Evolutionary conservation across 2,113 vertebrate species (phyloP), one percentile per base, ranked within the genome.

Genomic region (Cettia cetti): DNA sequence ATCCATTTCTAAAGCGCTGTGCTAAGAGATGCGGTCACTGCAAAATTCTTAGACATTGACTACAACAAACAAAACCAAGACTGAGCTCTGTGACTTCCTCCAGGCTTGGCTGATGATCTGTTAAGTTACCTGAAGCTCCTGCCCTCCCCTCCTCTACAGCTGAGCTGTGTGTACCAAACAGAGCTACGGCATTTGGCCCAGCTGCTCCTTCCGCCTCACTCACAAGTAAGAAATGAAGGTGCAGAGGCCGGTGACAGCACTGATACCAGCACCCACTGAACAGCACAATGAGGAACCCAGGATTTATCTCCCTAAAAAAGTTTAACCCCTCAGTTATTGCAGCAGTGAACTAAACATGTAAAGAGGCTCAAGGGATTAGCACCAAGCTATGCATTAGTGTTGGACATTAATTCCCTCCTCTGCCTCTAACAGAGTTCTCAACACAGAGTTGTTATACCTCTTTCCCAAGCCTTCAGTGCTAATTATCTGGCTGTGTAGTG

Each of bases 161-260:
- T 75, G 50, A 72, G 37, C 14, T 23, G 60, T 14, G 49, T 15
- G 33, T 20, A 56, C 7, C 42, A 75, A 26, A 9, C 10, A 47
- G 33, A 66, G 44, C 13, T 7, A 11, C 0, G 2, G 56, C 3
- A 0, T 5, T 50, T 2, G 44, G 60, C 33, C 33, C 72, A 65
- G 39, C 11, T 20, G 24, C 42, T 83, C 45, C 68, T 71, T 5
- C 49, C 39, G 28, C 57, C 40, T 75, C 52, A 11, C 33, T 50
- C 57, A 65, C 5, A 1, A 0, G 0, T 2, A 42, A 78, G 35
- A 44, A 44, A 49, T 18, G 9, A 79, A 82, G 47, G 45, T 33
- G 65, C 21, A 11, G 63, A 85, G 26, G 9, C 60, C 13, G 2
- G 18, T 57, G 70, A 69, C 9, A 26, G 56, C 39, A 40, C 44